Evolutionary conservation across 2,888 invertebrate genomes (phyloP).

Genomic region (Tetropium fuscum): DNA sequence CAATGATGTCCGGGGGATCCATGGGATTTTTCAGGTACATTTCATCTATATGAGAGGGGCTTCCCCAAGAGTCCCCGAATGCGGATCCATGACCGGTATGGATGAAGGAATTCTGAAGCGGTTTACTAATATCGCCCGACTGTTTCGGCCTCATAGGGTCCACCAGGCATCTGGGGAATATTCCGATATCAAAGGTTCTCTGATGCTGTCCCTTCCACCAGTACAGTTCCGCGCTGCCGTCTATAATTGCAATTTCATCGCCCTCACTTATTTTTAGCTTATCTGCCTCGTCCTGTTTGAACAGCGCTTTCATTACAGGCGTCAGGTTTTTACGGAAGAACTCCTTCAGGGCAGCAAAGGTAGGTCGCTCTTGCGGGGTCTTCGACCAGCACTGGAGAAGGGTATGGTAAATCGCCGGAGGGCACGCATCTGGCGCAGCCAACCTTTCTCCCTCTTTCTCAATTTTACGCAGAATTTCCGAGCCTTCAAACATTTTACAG

Average conservation of each 20-base stretch:
- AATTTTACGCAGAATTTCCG: slow-evolving; percentile 93
- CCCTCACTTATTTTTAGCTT: slow-evolving; percentile 83
- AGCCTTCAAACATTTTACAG: slow-evolving; percentile 66
- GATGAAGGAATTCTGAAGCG: slow-evolving; percentile 84
- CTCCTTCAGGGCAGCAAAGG: slow-evolving; percentile 85
- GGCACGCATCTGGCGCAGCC: slow-evolving; percentile 88
- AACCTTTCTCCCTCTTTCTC: slow-evolving; percentile 93
- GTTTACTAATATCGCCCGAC: slow-evolving; percentile 81
- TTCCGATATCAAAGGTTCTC: slow-evolving; percentile 86
- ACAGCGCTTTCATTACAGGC: slow-evolving; percentile 75
- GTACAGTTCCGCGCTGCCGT: slow-evolving; percentile 88
- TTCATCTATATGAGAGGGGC: slow-evolving; percentile 82
- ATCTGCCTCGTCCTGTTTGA: slow-evolving; percentile 77
- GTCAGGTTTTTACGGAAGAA: slow-evolving; percentile 78
- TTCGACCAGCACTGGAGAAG: slow-evolving; percentile 94
- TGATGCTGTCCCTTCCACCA: slow-evolving; percentile 93
- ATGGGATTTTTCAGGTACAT: slow-evolving; percentile 82
- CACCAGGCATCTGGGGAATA: slow-evolving; percentile 82
- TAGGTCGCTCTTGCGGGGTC: slow-evolving; percentile 89
- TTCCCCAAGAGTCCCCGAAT: slow-evolving; percentile 87
- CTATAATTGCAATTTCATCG: slow-evolving; percentile 89
- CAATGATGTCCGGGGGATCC: slow-evolving; percentile 76
- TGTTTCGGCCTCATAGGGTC: slow-evolving; percentile 78
- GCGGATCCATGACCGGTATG: slow-evolving; percentile 83
- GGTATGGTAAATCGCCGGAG: slow-evolving; percentile 88